Evolutionary conservation across 2,888 invertebrate species (phyloP).

Genomic region (Stenolophus ochropezus): DNA sequence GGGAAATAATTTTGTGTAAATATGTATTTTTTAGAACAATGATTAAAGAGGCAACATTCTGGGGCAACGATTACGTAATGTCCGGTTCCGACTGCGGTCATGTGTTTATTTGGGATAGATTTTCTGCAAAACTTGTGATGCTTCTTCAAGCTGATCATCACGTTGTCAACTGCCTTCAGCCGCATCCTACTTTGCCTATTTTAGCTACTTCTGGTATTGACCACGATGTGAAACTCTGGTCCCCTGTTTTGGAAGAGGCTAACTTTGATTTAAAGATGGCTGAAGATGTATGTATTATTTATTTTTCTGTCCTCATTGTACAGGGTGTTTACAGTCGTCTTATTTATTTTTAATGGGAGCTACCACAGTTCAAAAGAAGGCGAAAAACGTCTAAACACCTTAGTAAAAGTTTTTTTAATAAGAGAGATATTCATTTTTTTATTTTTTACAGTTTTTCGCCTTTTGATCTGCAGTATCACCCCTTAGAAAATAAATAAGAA

Average conservation of each 20-base stretch:
- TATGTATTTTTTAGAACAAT: conserved; percentile 81
- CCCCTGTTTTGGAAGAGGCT: conserved; percentile 79
- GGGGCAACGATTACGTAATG: conserved; percentile 87
- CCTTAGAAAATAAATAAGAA: too few relatives aligned
- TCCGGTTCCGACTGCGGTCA: conserved; percentile 94
- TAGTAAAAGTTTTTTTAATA: too few relatives aligned
- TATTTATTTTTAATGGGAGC: too few relatives aligned
- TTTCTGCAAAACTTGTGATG: conserved; percentile 82
- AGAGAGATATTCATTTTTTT: too few relatives aligned
- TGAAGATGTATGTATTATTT: conserved; percentile 77
- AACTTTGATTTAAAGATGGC: conserved; percentile 79
- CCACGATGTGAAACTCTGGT: conserved; percentile 90
- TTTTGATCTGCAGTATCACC: too few relatives aligned
- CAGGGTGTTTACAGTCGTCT: too few relatives aligned
- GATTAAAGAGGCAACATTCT: conserved; percentile 92
- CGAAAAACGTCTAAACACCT: too few relatives aligned
- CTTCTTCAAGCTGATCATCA: conserved; percentile 87
- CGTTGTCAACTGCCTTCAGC: conserved; percentile 89
- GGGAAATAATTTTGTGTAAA: too few relatives aligned
- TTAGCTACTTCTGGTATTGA: conserved; percentile 92
- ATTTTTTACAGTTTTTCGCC: too few relatives aligned
- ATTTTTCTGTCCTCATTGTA: too few relatives aligned
- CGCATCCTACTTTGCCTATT: conserved; percentile 85
- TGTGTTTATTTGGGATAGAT: conserved; percentile 87
- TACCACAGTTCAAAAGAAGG: too few relatives aligned